Base-by-base conservation (phyloP, 35 echinoderm and acorn worm genomes). In the Hemicentrotus pulcherrimus region DNA sequence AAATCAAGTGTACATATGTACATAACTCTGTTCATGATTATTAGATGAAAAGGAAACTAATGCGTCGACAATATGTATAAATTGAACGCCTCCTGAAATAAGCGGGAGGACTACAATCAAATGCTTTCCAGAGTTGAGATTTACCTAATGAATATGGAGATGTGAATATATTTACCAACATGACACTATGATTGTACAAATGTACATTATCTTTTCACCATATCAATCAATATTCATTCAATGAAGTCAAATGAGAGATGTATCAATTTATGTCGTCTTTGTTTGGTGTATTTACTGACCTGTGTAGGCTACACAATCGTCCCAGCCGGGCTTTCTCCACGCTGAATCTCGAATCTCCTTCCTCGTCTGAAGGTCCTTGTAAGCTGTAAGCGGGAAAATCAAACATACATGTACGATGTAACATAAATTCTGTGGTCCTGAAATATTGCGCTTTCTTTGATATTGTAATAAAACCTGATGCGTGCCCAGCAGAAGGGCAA, bases 241-340 rank as follows among this genome's bases (percentile, higher is more conserved):
- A 94, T 94, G 92, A 31, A 46, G 60, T 32, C n/a, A 60, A 9
- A 48, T 12, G 28, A 32, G 18, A 94, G 32, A 41, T 86, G 71
- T 22, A 31, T 95, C 22, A 24, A 10, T 31, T 22, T 5, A 45
- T 32, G 10, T 22, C 14, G 31, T 31, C 5, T 47, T 31, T 35
- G 19, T 9, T 35, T 47, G 24, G 35, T 61, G 1, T 24, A 60
- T 31, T 45, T 48, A 91, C 85, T 96, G 94, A 98, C 98, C 98
- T 94, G 98, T 99, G 85, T 98, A 98, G 7, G 98, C 98, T 11
- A 99, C 98, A 95, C 97, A 98, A 31, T 95, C 88, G 94, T 99
- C 98, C 98, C 98, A 99, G 0, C 98, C 98, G 85, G 98, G 98
- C 30, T 99, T 98, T 91, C 95, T 94, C 98, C 98, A 99, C 31